These are phyloP conservation scores for Drosophila pegasa DNA, from an alignment of 2,888 invertebrate genomes.

Conservation along the genomic window DNA sequence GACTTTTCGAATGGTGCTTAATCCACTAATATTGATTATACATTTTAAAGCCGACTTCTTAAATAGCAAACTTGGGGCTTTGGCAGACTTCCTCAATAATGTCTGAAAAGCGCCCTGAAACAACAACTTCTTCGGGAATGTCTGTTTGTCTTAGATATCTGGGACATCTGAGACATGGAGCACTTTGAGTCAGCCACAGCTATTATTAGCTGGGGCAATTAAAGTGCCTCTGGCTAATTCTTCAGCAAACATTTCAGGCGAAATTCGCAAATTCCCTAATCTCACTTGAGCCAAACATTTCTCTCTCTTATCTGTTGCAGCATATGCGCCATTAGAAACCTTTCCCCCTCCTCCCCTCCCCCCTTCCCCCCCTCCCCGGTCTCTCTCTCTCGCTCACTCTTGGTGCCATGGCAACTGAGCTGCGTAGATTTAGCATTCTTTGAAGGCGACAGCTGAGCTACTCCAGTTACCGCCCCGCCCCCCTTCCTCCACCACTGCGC, in stretches of 20 bases:
- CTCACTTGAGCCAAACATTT: constrained; percentile 5
- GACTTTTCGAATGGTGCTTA: too few relatives aligned
- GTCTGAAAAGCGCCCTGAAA: background rate
- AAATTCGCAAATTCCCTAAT: constrained; percentile 2
- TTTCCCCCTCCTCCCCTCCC: background rate
- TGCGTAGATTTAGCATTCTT: constrained; percentile 32
- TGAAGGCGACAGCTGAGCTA: constrained; percentile 19
- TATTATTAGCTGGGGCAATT: background rate
- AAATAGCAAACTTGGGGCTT: background rate
- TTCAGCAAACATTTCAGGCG: constrained; percentile 1
- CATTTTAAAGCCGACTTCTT: background rate
- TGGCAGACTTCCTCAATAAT: background rate
- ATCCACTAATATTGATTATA: too few relatives aligned
- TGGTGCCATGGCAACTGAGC: constrained; percentile 23
- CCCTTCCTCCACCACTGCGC: background rate
- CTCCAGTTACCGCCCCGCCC: constrained; percentile 2
- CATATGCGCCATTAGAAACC: constrained; percentile 9
- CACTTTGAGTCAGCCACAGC: background rate
- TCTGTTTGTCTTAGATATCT: background rate
- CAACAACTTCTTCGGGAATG: background rate
- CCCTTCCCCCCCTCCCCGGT: background rate
- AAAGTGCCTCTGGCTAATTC: constrained; percentile 2
- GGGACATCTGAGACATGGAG: too few relatives aligned
- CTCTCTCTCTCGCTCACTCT: background rate
- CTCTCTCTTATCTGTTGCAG: constrained; percentile 13